These are phyloP conservation scores for Setophaga coronata DNA, from an alignment of 2,113 vertebrate species.

Conservation along the genomic window DNA sequence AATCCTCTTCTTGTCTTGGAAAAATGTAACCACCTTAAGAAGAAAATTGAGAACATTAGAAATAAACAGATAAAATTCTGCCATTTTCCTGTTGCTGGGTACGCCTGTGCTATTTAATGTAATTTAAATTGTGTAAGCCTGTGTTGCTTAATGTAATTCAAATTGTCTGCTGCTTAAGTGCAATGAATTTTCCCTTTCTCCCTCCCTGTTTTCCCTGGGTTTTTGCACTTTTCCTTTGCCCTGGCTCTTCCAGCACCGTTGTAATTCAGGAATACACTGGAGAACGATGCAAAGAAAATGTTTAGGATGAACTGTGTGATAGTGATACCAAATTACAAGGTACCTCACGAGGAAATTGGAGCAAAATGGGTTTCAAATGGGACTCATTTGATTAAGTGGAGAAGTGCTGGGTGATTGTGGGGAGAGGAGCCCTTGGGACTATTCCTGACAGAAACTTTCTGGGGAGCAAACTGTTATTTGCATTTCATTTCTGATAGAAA, in stretches of 20 bases:
- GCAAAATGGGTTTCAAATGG: slow-evolving; percentile 1
- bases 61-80: background rate
- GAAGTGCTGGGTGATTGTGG: background rate
- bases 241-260: background rate
- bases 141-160: background rate
- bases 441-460: background rate
- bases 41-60: background rate
- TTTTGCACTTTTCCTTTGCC: background rate
- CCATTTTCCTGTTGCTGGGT: background rate
- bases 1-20: background rate
- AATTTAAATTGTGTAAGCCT: background rate
- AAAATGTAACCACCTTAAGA: background rate
- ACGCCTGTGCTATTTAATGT: background rate
- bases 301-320: background rate
- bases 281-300: background rate
- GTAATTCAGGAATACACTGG: background rate
- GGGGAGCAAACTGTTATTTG: background rate
- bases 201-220: background rate
- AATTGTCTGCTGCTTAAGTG: background rate
- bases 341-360: background rate
- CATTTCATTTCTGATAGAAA: slow-evolving; percentile 11
- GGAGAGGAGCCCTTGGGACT: background rate
- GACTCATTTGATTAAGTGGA: background rate
- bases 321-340: background rate
- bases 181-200: background rate